Base-by-base conservation (phyloP, 2,797 vertebrate species). In the Hoplostethus mediterraneus region DNA sequence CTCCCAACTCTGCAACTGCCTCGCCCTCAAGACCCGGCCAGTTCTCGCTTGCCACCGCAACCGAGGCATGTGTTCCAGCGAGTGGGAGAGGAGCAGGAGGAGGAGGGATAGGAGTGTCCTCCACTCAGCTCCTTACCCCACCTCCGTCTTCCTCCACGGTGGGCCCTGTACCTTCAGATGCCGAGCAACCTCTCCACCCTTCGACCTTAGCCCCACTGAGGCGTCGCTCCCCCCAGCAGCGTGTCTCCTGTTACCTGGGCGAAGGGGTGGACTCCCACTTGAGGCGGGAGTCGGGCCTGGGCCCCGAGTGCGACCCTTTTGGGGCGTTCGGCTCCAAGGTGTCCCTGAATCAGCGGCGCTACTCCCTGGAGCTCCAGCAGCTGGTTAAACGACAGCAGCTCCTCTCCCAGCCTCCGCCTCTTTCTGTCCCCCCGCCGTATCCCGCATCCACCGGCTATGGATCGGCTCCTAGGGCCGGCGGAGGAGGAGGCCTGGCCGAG, bases 341-440 rank as follows among this genome's bases (percentile, higher is more conserved):
- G 0, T 90, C 93, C 14, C 86, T 94, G 45, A 93, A 91, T 53
- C 94, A 94, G 31, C 92, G 93, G 0, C 93, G 94, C 16, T 95
- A 95, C 78, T 95, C 95, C 1, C 79, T 96, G 86, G 93, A 95
- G 90, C 92, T 95, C 33, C 94, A 95, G 86, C 93, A 95, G 86
- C 88, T 95, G 67, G 94, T 95, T 40, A 81, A 79, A 7, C 85
- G 94, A 9, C 95, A 95, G 61, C 94, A 95, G 83, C 93, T 95
- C 60, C 93, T 95, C 21, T 92, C 94, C 16, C 94, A 94, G 79
- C 91, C 94, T 0, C 94, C 94, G 0, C 81, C 93, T 2, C 89
- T 81, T 40, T 91, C 94, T 0, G 86, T 89, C 5, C 91, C 86
- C 0, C 92, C 90, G 0, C 85, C 81, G 1, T 89, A 95, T 86